Evolutionary conservation across 2,113 vertebrate genomes (phyloP).

Genomic region (Penelope pileata): DNA sequence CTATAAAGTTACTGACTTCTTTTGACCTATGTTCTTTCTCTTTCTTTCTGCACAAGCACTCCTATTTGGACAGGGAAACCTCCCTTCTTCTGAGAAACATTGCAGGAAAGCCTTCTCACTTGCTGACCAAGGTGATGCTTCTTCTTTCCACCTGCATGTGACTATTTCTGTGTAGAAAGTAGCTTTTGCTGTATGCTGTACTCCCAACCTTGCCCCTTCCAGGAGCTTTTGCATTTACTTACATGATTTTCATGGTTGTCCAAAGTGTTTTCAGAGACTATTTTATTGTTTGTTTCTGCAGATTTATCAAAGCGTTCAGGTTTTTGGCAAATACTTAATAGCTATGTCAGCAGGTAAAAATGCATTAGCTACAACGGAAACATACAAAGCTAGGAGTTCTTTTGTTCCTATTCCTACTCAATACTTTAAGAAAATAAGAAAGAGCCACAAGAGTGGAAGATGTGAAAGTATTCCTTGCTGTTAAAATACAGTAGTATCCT

Average conservation of each 20-base stretch:
- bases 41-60: constrained; percentile 91
- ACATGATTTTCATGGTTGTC: constrained; percentile 32
- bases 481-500: background rate
- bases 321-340: background rate
- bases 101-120: constrained; percentile 99
- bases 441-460: background rate
- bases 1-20: constrained; percentile 83
- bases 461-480: background rate
- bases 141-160: constrained; percentile 80
- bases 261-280: constrained; percentile 29
- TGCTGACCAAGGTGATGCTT: constrained; percentile 99
- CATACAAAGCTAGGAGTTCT: background rate
- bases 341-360: background rate
- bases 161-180: constrained; percentile 70
- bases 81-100: constrained; percentile 99
- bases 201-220: background rate
- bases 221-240: constrained; percentile 18
- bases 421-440: background rate
- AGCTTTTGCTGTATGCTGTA: constrained; percentile 18
- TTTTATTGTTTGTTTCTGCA: constrained; percentile 9
- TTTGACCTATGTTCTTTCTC: constrained; percentile 83
- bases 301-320: background rate
- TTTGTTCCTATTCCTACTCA: background rate
- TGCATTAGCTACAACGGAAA: background rate
- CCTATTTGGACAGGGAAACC: constrained; percentile 99